Evolutionary conservation across 1,140 invertebrate genomes (phyloP), one percentile per base, ranked within the genome.

Genomic region (Aphidius ervi): DNA sequence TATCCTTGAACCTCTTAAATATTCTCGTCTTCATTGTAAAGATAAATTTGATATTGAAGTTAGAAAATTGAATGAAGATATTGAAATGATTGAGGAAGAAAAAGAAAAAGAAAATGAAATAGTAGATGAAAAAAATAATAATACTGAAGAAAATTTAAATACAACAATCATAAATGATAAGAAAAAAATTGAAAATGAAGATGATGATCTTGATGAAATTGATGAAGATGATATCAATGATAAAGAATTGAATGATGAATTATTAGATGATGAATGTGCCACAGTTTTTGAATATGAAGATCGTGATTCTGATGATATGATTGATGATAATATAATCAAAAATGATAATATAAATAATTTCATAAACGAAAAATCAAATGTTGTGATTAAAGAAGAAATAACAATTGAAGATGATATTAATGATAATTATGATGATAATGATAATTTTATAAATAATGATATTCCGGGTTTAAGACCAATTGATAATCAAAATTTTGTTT

Each of bases 1-100:
- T 0, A 68, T 78, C n/a, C 61, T 78, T 31, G 76, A 79, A 55
- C 74, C 75, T 60, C 58, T 79, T 31, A 76, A 73, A 39, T 64
- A 76, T 16, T 65, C 66, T 52, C 64, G 63, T 62, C 58, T 58
- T 16, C 49, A 41, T 37, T 56, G 39, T 0, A 39, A 8, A 77
- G 78, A 5, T 76, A 80, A 56, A 39, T 57, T 57, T n/a, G 23
- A 31, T 31, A 56, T 6, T 43, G 55, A 78, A 78, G 0, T 62
- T 81, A 16, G 63, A 79, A 16, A 79, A 78, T 62, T 61, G 79
- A 37, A 62, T 75, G 77, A 64, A 46, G 61, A 62, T 20, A 66
- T 59, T 16, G 57, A 58, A 56, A 61, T 61, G 59, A 45, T 56
- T 55, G 62, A 66, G 1, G 65, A 62, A 40, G 50, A 63, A 6